Conservation (phyloP, 2,888 invertebrate species). For the Caenorhabditis sp. region DNA sequence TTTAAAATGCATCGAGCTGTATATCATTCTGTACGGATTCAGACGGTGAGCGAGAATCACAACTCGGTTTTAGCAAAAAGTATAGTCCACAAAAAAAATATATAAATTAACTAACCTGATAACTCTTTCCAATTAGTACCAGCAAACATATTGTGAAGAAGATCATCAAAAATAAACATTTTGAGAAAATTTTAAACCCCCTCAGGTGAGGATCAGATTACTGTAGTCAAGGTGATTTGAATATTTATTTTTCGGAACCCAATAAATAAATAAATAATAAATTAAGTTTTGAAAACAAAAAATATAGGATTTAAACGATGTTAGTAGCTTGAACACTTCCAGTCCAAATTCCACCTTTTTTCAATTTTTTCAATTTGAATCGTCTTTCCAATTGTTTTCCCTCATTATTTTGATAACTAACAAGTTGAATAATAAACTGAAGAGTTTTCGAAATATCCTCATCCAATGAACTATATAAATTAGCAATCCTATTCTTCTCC, state of each 20-base stretch:
- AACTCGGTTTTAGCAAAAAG: too few relatives aligned
- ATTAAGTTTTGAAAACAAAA: background rate
- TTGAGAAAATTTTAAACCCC: too few relatives aligned
- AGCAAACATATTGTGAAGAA: too few relatives aligned
- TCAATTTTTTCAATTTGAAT: constrained; percentile 26
- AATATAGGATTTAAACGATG: constrained; percentile 14
- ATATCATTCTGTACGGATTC: too few relatives aligned
- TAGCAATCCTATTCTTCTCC: constrained; percentile 33
- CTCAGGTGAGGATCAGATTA: too few relatives aligned
- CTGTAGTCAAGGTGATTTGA: background rate
- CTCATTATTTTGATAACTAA: constrained; percentile 39
- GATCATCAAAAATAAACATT: too few relatives aligned
- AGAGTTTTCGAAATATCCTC: constrained; percentile 35
- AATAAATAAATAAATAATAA: background rate
- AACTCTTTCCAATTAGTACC: too few relatives aligned
- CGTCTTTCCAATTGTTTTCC: constrained; percentile 22
- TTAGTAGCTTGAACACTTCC: constrained; percentile 35
- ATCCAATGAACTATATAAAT: constrained; percentile 26
- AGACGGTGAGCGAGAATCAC: too few relatives aligned
- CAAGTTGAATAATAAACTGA: constrained; percentile 37
- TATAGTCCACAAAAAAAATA: too few relatives aligned
- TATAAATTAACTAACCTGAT: too few relatives aligned
- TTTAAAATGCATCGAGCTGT: too few relatives aligned
- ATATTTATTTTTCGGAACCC: background rate
- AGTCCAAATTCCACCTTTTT: constrained; percentile 32